phyloP scores from a whole-genome alignment of 2,113 vertebrate genomes.

The Argyrosomus japonicus region DNA sequence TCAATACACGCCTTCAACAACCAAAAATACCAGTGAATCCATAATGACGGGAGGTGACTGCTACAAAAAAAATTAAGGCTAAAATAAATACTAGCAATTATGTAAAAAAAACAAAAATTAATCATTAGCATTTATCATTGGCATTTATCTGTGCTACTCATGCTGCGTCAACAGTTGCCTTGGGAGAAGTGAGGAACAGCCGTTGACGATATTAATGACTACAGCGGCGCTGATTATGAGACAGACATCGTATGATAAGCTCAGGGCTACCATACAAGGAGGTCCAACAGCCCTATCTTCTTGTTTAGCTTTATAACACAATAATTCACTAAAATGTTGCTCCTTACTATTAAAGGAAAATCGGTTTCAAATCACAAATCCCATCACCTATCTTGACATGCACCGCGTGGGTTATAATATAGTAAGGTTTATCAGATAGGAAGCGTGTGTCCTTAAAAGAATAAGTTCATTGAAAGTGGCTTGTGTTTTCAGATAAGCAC shows the following conservation, averaged over 20 bases:
- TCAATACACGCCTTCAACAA: background rate
- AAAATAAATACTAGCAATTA: conserved; percentile 17
- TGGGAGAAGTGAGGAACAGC: conserved; percentile 5
- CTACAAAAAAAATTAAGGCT: background rate
- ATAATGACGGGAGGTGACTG: background rate
- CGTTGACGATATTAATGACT: conserved; percentile 11
- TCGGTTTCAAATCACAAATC: background rate
- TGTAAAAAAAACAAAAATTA: background rate
- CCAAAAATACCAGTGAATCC: background rate
- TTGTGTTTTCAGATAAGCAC: background rate
- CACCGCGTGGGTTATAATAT: background rate
- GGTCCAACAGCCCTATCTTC: conserved; percentile 21
- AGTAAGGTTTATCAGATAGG: background rate
- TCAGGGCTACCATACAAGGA: conserved; percentile 36
- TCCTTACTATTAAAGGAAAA: conserved; percentile 24
- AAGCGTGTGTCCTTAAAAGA: conserved; percentile 12
- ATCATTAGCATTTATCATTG: too few relatives aligned
- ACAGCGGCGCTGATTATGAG: too few relatives aligned
- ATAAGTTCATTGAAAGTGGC: background rate
- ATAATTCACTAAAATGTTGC: conserved; percentile 2
- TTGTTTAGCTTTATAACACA: conserved; percentile 20
- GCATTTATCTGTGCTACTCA: background rate
- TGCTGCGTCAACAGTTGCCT: background rate
- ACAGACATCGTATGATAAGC: conserved; percentile 31
- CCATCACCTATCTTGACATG: background rate